A percentile compares a stretch with the other conserved stretches of the same genome.
phyloP scores from a whole-genome alignment of 2,113 vertebrate genomes.

The Sarotherodon lohbergeri region DNA sequence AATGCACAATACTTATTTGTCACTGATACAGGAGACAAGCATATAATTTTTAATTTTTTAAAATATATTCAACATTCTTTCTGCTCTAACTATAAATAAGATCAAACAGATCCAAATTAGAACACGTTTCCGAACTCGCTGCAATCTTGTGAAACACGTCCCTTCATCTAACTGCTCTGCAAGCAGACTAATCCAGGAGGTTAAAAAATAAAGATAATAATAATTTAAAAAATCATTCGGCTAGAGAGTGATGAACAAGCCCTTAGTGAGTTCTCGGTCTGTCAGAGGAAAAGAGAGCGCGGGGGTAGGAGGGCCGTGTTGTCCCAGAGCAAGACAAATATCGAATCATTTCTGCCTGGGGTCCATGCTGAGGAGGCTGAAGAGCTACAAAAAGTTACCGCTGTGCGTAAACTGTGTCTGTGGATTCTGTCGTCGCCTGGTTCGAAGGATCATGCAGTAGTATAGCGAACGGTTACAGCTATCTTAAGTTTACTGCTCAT shows the following conservation, averaged over 20 bases:
- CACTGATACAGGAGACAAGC: not conserved
- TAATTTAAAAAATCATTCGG: conserved; percentile 27
- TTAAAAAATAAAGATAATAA: not conserved
- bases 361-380: conserved; percentile 22
- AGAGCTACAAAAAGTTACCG: conserved; percentile 37
- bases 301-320: not conserved
- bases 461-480: conserved; percentile 41
- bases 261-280: conserved; percentile 65
- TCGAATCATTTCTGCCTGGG: conserved; percentile 1
- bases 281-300: conserved; percentile 12
- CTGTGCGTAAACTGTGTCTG: conserved; percentile 10
- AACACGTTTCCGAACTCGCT: not conserved
- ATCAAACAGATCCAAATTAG: not conserved
- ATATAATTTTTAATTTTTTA: not conserved
- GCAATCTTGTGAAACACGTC: not conserved
- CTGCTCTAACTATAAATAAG: not conserved
- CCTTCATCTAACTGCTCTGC: conserved; percentile 20
- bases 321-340: conserved; percentile 21
- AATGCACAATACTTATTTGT: not conserved
- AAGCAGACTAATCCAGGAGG: conserved; percentile 39
- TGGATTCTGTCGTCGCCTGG: not conserved
- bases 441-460: conserved; percentile 57
- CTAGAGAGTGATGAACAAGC: conserved; percentile 61
- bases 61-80: not conserved
- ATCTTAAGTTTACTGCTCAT: conserved; percentile 44